Evolutionary conservation across 2,888 invertebrate species (phyloP).

Genomic region (Lymantria monacha): DNA sequence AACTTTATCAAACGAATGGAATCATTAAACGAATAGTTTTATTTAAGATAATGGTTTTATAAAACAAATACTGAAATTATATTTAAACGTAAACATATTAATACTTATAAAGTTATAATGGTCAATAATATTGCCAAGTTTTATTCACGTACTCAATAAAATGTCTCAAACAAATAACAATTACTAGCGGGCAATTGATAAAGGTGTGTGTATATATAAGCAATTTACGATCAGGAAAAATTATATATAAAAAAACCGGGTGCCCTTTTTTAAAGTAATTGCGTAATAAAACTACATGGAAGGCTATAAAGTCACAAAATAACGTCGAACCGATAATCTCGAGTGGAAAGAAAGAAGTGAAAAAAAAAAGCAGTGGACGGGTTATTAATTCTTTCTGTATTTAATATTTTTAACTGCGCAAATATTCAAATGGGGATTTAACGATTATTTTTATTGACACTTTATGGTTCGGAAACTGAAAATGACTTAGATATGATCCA

Average conservation of each 20-base stretch:
- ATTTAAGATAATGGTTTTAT: background rate
- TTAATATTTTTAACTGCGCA: slow-evolving; percentile 59
- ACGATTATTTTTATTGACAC: slow-evolving; percentile 76
- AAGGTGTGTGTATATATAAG: slow-evolving; percentile 12
- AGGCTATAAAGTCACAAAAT: slow-evolving; percentile 28
- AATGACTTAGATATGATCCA: slow-evolving; percentile 68
- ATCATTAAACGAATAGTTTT: background rate
- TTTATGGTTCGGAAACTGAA: slow-evolving; percentile 78
- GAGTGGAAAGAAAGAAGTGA: slow-evolving; percentile 45
- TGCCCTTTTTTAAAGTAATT: slow-evolving; percentile 33
- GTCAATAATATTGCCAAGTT: too few species aligned
- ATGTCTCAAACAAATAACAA: too few species aligned
- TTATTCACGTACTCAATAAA: too few species aligned
- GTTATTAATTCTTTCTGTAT: slow-evolving; percentile 67
- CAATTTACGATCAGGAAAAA: slow-evolving; percentile 25
- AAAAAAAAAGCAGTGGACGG: slow-evolving; percentile 50
- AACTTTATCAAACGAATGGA: background rate
- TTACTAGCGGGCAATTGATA: background rate
- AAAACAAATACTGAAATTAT: background rate
- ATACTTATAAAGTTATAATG: too few species aligned
- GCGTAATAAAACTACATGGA: slow-evolving; percentile 33
- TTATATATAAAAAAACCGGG: slow-evolving; percentile 15
- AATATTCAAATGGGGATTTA: slow-evolving; percentile 72
- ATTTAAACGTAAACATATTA: too few species aligned
- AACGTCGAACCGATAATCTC: slow-evolving; percentile 47